Conservation (phyloP, 2,888 invertebrate species). For the Cheilosia vulpina region DNA sequence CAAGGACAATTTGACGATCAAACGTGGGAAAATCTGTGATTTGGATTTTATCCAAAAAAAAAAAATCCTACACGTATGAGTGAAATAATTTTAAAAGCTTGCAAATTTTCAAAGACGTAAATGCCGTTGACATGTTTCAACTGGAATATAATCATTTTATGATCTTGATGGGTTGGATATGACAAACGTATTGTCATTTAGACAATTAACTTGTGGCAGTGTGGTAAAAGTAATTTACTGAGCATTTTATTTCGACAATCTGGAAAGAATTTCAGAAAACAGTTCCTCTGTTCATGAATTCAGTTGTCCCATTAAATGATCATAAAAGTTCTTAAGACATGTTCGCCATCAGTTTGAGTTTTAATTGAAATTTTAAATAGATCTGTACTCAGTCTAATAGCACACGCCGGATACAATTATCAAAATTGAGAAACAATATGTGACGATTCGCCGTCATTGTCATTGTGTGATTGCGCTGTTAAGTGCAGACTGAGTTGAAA, state of each 20-base stretch:
- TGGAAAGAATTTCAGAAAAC: neutral
- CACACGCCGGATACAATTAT: no score
- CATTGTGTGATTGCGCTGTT: no score
- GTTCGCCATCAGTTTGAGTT: no score
- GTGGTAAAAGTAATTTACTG: neutral
- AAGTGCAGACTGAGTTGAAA: no score
- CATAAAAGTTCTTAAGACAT: no score
- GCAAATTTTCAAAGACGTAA: slow-evolving; percentile 39
- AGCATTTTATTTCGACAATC: neutral
- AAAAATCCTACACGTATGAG: slow-evolving; percentile 7
- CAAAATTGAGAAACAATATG: no score
- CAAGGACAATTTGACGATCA: slow-evolving; percentile 47
- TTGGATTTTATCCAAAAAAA: slow-evolving; percentile 61
- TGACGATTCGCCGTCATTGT: no score
- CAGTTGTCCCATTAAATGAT: neutral
- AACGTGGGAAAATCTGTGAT: slow-evolving; percentile 19
- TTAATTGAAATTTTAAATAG: no score
- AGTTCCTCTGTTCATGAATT: neutral
- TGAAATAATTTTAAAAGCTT: slow-evolving; percentile 12
- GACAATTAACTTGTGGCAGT: slow-evolving; percentile 25
- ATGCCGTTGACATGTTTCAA: slow-evolving; percentile 31
- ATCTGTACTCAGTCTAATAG: no score
- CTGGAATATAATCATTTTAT: slow-evolving; percentile 25
- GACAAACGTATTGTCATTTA: slow-evolving; percentile 46
- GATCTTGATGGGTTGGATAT: slow-evolving; percentile 31